Conservation (phyloP, 2,797 vertebrate species). For the Tarsius wallacei region DNA sequence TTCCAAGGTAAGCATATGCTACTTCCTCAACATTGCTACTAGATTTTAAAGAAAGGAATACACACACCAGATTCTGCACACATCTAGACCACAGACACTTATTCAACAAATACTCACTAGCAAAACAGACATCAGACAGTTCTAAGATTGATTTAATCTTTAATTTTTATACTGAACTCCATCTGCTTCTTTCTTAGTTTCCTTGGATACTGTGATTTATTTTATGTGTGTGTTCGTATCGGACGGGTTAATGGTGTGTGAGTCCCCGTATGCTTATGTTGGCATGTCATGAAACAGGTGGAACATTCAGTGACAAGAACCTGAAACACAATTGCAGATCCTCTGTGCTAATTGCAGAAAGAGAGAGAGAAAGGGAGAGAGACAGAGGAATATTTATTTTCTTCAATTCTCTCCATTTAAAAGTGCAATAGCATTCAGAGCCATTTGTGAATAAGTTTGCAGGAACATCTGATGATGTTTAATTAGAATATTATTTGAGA, state of each 20-base stretch:
- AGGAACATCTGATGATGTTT: constrained; percentile 10
- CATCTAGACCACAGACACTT: neutral
- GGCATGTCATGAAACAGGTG: constrained; percentile 32
- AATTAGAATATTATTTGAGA: constrained; percentile 9
- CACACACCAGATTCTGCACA: neutral
- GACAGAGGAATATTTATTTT: neutral
- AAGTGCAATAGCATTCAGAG: neutral
- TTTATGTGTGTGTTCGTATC: neutral
- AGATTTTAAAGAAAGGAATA: neutral
- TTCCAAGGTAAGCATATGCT: neutral
- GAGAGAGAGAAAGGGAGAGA: accelerated
- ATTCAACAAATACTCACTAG: neutral
- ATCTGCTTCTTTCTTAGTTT: constrained; percentile 29
- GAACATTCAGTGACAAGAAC: constrained; percentile 13
- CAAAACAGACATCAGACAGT: neutral
- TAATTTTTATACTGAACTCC: neutral
- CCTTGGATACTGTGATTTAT: neutral
- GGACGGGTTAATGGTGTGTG: neutral
- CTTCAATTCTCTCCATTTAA: neutral
- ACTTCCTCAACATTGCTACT: neutral
- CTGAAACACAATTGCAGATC: neutral
- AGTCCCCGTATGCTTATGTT: neutral
- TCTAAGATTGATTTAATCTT: neutral
- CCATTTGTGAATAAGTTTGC: neutral
- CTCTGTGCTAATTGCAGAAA: neutral